These are phyloP conservation scores for Smittia aterrima DNA, from an alignment of 2,888 invertebrate species.

Conservation along the genomic window DNA sequence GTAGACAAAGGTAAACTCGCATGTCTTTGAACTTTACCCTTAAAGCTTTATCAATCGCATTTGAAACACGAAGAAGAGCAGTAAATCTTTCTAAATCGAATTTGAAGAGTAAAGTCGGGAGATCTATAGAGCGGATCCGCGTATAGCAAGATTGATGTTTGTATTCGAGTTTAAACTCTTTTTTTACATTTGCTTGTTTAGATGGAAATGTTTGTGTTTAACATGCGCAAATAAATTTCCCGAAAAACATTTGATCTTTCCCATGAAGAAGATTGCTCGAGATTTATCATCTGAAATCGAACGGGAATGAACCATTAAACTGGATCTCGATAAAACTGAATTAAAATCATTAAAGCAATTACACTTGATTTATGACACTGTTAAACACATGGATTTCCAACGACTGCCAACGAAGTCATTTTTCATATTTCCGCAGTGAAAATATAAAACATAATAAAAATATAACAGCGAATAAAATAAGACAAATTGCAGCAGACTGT, in stretches of 20 bases:
- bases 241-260: background rate
- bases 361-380: slow-evolving; percentile 27
- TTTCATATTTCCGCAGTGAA: slow-evolving; percentile 27
- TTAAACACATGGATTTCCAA: slow-evolving; percentile 26
- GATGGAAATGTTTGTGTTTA: too few species aligned
- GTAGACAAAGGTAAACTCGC: too few species aligned
- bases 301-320: slow-evolving; percentile 26
- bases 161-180: too few species aligned
- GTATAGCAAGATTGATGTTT: too few species aligned
- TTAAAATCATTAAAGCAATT: slow-evolving; percentile 40
- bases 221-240: background rate
- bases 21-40: too few species aligned
- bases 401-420: slow-evolving; percentile 20
- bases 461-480: slow-evolving; percentile 13
- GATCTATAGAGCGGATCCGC: too few species aligned
- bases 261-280: background rate
- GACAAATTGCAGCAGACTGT: slow-evolving; percentile 36
- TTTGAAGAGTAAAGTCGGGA: too few species aligned
- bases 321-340: slow-evolving; percentile 31
- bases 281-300: slow-evolving; percentile 23
- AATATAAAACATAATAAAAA: slow-evolving; percentile 13
- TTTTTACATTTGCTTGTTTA: too few species aligned
- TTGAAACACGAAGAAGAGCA: too few species aligned
- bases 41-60: too few species aligned
- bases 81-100: too few species aligned